phyloP scores from a whole-genome alignment of 1,140 invertebrate genomes.

The Zaprionus lachaisei region DNA sequence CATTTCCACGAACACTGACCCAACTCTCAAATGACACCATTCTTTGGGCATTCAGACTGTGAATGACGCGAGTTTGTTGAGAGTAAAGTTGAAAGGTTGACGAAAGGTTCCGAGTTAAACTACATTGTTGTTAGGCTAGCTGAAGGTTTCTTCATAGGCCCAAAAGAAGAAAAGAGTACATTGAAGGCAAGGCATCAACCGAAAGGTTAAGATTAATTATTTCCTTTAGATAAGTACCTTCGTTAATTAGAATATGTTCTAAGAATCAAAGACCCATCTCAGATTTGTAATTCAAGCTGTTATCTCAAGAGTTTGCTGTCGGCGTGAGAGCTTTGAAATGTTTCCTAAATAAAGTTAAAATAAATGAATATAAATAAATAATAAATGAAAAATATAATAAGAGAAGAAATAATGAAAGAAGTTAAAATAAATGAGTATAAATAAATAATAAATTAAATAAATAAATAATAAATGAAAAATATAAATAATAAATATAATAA shows the following conservation, averaged over 20 bases:
- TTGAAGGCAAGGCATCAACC: neutral
- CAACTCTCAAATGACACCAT: constrained; percentile 24
- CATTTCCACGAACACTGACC: constrained; percentile 38
- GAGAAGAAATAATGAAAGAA: too few relatives aligned
- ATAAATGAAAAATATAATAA: too few relatives aligned
- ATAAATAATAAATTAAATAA: too few relatives aligned
- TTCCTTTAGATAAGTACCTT: neutral
- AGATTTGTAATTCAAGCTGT: neutral
- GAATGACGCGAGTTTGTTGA: neutral
- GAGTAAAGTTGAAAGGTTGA: constrained; percentile 11
- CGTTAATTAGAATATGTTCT: constrained; percentile 8
- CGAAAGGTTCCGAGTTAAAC: neutral
- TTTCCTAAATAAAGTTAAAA: neutral
- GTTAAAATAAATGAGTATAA: too few relatives aligned
- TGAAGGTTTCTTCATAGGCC: neutral
- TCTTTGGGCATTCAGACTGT: neutral
- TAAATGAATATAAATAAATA: too few relatives aligned
- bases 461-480: too few relatives aligned
- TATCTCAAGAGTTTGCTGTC: neutral
- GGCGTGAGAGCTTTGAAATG: neutral
- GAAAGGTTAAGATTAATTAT: constrained; percentile 5
- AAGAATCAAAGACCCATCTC: constrained; percentile 2
- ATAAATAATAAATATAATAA: too few relatives aligned
- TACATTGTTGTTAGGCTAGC: neutral
- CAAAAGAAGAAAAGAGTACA: neutral